Base-by-base conservation (phyloP, 2,888 invertebrate genomes). In the Pristionchus mayeri region DNA sequence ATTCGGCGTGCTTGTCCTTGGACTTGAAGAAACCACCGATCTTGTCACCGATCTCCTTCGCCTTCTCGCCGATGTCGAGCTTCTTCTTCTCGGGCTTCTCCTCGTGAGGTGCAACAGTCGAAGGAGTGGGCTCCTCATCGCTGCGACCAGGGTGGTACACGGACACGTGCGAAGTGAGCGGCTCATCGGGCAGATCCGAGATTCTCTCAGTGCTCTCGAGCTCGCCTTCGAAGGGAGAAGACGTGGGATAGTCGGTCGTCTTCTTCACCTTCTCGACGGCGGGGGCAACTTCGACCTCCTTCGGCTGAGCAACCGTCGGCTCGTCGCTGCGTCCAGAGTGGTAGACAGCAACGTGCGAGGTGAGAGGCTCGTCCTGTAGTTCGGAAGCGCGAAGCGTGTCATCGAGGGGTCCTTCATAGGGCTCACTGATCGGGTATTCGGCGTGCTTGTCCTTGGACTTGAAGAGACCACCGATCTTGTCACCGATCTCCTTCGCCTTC, bases 381-480 rank as follows among this genome's bases (percentile, higher is more conserved):
- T 71, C 71, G 21, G 18, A 18, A 3, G 71, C 27, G 6, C 34
- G 16, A 6, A n/a, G 9, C 9, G 71, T 71, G 21, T 71, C 71
- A 6, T 71, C 71, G 7, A 71, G 27, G 6, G 71, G 71, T 11
- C 71, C 71, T 9, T 24, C 27, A 30, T 11, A 71, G 7, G 40
- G n/a, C 21, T 71, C 71, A 24, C 21, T 37, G 24, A 21, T 30
- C 30, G 71, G 71, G 27, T 71, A 71, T 11, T 71, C 71, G 21
- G 27, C 71, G 21, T 71, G 71, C 40, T 30, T 21, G 34, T 71
- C 40, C 34, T 71, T 37, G 34, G 34, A n/a, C 27, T 71, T 71
- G 71, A 71, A 71, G 18, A 71, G 71, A 71, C 71, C 71, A 30
- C 71, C 71, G 13, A 71, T 37, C 57, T 57, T 57, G 57, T 57